Percentiles rank a stretch among this genome's conserved stretches.
Evolutionary conservation across 2,888 invertebrate genomes (phyloP).

Genomic region (Eulithis testata): DNA sequence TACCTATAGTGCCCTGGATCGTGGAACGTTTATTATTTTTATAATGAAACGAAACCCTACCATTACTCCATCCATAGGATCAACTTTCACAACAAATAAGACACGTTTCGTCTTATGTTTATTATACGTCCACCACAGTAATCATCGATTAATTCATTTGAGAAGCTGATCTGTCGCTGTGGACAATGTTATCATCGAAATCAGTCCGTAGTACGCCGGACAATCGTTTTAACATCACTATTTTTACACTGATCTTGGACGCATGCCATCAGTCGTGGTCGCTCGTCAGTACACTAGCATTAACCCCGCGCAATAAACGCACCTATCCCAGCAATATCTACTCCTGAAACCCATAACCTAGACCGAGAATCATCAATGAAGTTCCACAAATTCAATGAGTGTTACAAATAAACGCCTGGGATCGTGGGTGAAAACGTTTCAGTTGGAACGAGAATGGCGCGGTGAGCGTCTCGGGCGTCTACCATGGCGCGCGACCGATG

Average conservation of each 20-base stretch:
- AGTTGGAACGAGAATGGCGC: conserved; percentile 77
- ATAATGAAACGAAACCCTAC: neutral
- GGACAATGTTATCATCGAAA: conserved; percentile 69
- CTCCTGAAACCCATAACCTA: conserved; percentile 58
- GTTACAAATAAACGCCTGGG: conserved; percentile 68
- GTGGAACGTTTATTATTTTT: too few species aligned
- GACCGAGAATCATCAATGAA: conserved; percentile 70
- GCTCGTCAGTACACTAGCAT: conserved; percentile 86
- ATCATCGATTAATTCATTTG: conserved; percentile 26
- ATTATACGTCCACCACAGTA: conserved; percentile 7
- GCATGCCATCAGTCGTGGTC: conserved; percentile 80
- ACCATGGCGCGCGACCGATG: conserved; percentile 78
- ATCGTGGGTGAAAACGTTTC: conserved; percentile 60
- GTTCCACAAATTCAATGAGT: conserved; percentile 61
- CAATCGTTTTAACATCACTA: conserved; percentile 79
- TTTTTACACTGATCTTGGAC: conserved; percentile 79
- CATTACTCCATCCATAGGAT: neutral
- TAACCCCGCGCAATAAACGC: conserved; percentile 83
- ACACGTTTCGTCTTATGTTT: neutral
- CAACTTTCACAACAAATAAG: conserved; percentile 3
- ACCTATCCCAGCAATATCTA: conserved; percentile 64
- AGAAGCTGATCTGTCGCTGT: conserved; percentile 51
- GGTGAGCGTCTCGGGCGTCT: conserved; percentile 73
- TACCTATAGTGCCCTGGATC: too few species aligned
- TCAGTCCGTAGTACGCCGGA: conserved; percentile 61